phyloP scores from a whole-genome alignment of 2,888 invertebrate species.

The Noctua comes region DNA sequence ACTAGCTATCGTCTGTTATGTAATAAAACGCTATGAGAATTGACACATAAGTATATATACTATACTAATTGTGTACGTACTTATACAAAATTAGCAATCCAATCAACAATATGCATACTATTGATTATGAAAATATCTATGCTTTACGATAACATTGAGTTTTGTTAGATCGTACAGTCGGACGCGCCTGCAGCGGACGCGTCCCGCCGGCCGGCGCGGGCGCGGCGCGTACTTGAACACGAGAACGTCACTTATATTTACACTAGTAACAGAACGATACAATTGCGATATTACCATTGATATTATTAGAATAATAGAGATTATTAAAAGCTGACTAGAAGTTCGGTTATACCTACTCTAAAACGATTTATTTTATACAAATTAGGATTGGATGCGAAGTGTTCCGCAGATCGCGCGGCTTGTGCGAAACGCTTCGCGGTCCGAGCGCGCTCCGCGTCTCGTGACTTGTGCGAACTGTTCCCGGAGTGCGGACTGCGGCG shows the following conservation, averaged over 20 bases:
- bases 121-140: constrained; percentile 89
- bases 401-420: constrained; percentile 57
- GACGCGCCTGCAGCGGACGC: constrained; percentile 65
- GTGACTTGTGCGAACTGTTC: constrained; percentile 65
- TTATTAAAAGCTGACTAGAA: constrained; percentile 90
- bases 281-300: constrained; percentile 83
- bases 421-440: constrained; percentile 61
- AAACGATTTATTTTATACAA: constrained; percentile 80
- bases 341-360: constrained; percentile 87
- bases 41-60: constrained; percentile 91
- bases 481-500: constrained; percentile 47
- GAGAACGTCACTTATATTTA: constrained; percentile 81
- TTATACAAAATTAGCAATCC: constrained; percentile 90
- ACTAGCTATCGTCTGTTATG: constrained; percentile 89
- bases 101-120: constrained; percentile 89
- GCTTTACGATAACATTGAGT: constrained; percentile 82
- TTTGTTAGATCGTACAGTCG: constrained; percentile 74
- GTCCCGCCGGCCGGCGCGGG: constrained; percentile 47
- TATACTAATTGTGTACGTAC: constrained; percentile 91
- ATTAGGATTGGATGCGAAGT: constrained; percentile 64
- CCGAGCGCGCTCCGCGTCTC: constrained; percentile 57
- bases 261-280: constrained; percentile 83
- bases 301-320: constrained; percentile 86
- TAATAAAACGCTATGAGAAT: constrained; percentile 91
- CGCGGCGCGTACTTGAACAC: constrained; percentile 77